Evolutionary conservation across 1,140 invertebrate species (phyloP), one percentile per base, ranked within the genome.

Genomic region (Ceratosolen fusciceps): DNA sequence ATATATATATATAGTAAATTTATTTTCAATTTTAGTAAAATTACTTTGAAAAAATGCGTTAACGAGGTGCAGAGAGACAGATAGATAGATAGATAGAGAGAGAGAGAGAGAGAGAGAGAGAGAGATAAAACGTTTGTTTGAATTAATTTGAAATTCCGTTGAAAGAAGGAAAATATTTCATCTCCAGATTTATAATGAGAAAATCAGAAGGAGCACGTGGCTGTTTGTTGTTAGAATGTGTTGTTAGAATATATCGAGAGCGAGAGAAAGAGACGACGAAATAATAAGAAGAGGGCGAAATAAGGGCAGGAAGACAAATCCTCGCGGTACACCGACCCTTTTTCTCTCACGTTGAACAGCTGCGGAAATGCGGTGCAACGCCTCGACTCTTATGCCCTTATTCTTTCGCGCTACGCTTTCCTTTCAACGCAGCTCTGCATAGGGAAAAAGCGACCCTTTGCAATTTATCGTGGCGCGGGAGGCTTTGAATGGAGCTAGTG

Each of bases 241-340:
- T n/a, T n/a, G 56, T 12, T 12, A 24, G 73, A 26, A 49, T 1
- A 19, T n/a, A n/a, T n/a, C n/a, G n/a, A n/a, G n/a, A n/a, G n/a
- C n/a, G n/a, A n/a, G n/a, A n/a, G n/a, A n/a, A n/a, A n/a, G n/a
- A n/a, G n/a, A n/a, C n/a, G n/a, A n/a, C n/a, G n/a, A n/a, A n/a
- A n/a, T n/a, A n/a, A n/a, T n/a, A 14, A n/a, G 47, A 74, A 43
- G 72, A 58, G 31, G 7, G 39, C 39, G 9, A 62, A 62, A 37
- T 8, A 75, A 52, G 47, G 29, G 12, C 34, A 71, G 24, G 21
- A 60, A 60, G 76, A 72, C 39, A 71, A 54, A 74, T 47, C 73
- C 24, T 58, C 43, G 49, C 19, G 54, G 54, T 9, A 29, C 49
- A 24, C 26, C 10, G 19, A 19, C 14, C 21, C 19, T 19, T 77